Conservation (phyloP, 2,888 invertebrate genomes). For the Dermolepida albohirtum region DNA sequence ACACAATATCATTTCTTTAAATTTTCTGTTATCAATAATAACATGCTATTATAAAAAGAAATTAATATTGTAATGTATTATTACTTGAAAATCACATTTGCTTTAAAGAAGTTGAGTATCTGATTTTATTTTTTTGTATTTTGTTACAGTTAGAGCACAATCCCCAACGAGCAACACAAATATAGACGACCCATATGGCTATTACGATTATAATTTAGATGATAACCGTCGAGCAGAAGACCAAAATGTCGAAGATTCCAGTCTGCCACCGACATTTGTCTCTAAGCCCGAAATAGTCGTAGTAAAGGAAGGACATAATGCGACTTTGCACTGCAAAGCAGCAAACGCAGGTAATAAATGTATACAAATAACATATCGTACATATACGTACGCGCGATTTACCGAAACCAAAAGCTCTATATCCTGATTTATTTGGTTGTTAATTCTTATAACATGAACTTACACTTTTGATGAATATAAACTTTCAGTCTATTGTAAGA, state of each 20-base stretch:
- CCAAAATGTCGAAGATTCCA: not conserved
- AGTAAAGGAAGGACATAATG: slow-evolving; percentile 4
- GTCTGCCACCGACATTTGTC: slow-evolving; percentile 10
- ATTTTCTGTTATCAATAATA: no score
- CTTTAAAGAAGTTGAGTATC: no score
- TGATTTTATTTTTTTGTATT: not conserved
- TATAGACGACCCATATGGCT: slow-evolving; percentile 1
- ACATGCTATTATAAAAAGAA: no score
- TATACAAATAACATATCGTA: not conserved
- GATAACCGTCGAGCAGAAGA: not conserved
- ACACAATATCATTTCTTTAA: no score
- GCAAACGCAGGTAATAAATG: slow-evolving; percentile 7
- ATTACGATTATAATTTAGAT: not conserved
- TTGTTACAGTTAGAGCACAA: slow-evolving; percentile 12
- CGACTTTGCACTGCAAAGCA: slow-evolving; percentile 1
- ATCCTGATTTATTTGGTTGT: no score
- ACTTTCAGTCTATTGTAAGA: no score
- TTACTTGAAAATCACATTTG: no score
- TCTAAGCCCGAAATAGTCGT: slow-evolving; percentile 1
- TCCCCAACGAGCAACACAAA: not conserved
- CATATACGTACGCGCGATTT: no score
- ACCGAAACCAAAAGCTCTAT: no score
- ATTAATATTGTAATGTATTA: no score
- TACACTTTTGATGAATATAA: no score
- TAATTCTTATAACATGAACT: no score